Evolutionary conservation across 2,113 vertebrate species (phyloP).

Genomic region (Cathartes aura): DNA sequence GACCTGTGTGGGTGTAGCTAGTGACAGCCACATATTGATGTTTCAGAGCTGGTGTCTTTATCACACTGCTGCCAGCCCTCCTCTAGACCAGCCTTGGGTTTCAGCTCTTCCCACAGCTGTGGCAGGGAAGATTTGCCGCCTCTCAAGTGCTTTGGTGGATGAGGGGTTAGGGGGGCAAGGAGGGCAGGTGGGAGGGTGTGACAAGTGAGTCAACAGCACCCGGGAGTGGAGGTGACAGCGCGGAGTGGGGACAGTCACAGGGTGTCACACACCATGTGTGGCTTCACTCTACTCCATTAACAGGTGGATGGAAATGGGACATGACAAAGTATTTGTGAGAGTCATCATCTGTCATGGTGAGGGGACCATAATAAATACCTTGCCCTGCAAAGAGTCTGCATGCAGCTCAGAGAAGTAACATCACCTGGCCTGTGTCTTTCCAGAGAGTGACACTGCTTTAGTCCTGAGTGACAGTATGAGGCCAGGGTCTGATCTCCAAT

Average conservation of each 20-base stretch:
- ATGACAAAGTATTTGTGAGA: not conserved
- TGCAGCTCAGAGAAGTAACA: not conserved
- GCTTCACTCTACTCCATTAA: not conserved
- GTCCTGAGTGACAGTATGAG: not conserved
- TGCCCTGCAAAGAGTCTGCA: not conserved
- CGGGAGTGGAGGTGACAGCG: not conserved
- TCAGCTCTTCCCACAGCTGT: not conserved
- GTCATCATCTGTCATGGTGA: rapidly evolving
- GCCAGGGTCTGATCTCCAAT: not conserved
- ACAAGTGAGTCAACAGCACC: not conserved
- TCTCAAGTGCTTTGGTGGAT: not conserved
- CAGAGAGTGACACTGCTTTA: not conserved
- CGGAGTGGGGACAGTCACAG: not conserved
- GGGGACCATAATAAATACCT: not conserved
- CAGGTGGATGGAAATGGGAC: not conserved
- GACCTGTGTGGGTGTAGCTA: not conserved
- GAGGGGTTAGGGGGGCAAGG: not conserved
- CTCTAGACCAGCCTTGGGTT: not conserved
- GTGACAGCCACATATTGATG: rapidly evolving
- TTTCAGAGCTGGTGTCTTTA: not conserved
- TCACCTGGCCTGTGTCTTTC: not conserved
- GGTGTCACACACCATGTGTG: not conserved
- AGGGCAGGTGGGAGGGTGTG: not conserved
- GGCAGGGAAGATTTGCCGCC: not conserved
- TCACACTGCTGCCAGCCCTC: not conserved